Percentiles rank a stretch among this genome's conserved stretches.
Conservation (phyloP, 2,797 vertebrate genomes). For the Malurus leucopterus region DNA sequence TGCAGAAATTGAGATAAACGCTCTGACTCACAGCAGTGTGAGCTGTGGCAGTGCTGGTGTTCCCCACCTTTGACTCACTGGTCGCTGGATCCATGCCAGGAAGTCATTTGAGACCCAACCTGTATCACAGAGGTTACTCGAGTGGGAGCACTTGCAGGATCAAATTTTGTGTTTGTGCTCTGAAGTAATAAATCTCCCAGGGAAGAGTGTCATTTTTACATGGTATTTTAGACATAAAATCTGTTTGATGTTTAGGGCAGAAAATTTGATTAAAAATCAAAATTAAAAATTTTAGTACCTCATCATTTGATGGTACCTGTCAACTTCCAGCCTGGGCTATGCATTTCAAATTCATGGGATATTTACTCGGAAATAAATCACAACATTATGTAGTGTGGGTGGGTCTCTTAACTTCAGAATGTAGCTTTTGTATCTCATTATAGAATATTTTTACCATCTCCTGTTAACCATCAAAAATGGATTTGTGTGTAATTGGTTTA, state of each 20-base stretch:
- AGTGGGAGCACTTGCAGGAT: background rate
- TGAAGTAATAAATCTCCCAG: conserved; percentile 12
- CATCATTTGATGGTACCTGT: conserved; percentile 60
- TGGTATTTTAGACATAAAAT: conserved; percentile 42
- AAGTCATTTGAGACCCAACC: background rate
- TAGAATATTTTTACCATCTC: conserved; percentile 43
- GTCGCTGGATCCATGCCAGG: background rate
- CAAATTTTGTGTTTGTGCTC: conserved; percentile 6
- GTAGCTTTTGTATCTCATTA: conserved; percentile 13
- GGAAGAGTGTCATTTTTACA: conserved; percentile 22
- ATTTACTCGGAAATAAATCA: conserved; percentile 58
- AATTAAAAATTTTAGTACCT: conserved; percentile 65
- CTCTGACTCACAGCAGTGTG: background rate
- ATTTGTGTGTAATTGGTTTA: conserved; percentile 57
- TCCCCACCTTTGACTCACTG: background rate
- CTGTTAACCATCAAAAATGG: conserved; percentile 31
- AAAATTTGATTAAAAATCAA: conserved; percentile 57
- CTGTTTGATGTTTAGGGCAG: conserved; percentile 34
- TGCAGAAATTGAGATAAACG: background rate
- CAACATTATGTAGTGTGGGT: conserved; percentile 1
- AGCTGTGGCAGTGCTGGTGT: background rate
- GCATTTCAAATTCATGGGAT: conserved; percentile 55
- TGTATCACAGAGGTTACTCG: background rate
- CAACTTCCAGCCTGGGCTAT: conserved; percentile 29
- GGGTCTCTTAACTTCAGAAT: background rate